Base-by-base conservation (phyloP, 2,888 invertebrate species). In the Conchocele bisecta region DNA sequence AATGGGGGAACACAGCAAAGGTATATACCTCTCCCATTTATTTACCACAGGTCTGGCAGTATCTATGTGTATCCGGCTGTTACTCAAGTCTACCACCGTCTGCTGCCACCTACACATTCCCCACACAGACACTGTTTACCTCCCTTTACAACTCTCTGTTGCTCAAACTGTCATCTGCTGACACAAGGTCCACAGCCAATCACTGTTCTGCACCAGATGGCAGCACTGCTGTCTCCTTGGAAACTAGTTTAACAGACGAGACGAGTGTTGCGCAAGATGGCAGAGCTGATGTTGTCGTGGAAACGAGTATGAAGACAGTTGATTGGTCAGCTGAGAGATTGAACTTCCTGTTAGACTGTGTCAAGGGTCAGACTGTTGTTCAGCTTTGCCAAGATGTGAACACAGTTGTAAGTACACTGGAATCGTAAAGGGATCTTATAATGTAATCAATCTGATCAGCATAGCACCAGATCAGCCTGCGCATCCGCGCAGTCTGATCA, bases 111-210 rank as follows among this genome's bases (percentile, higher is more conserved):
- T 7, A 39, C 20, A 33, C 28, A 31, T 33, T 51, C 35, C 56
- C 53, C 15, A 41, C 42, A 31, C 56, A 71, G 31, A 72, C 68
- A 9, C 33, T 82, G 26, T 79, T 60, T 69, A 69, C 79, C 54
- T 66, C 77, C 50, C 71, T 79, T 44, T 82, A 69, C 57, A 75
- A 58, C 57, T 67, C n/a, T n/a, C n/a, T n/a, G n/a, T n/a, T n/a
- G n/a, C n/a, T n/a, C n/a, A n/a, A n/a, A n/a, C n/a, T n/a, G n/a
- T n/a, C n/a, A n/a, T 17, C 20, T 39, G 11, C n/a, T 39, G n/a
- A n/a, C n/a, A n/a, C n/a, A n/a, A n/a, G n/a, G n/a, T n/a, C n/a
- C n/a, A n/a, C n/a, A n/a, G n/a, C n/a, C n/a, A n/a, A n/a, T n/a
- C n/a, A n/a, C n/a, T n/a, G n/a, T n/a, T n/a, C n/a, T n/a, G n/a